Base-by-base conservation (phyloP, 2,113 vertebrate species). In the Oxygymnocypris stewartii region DNA sequence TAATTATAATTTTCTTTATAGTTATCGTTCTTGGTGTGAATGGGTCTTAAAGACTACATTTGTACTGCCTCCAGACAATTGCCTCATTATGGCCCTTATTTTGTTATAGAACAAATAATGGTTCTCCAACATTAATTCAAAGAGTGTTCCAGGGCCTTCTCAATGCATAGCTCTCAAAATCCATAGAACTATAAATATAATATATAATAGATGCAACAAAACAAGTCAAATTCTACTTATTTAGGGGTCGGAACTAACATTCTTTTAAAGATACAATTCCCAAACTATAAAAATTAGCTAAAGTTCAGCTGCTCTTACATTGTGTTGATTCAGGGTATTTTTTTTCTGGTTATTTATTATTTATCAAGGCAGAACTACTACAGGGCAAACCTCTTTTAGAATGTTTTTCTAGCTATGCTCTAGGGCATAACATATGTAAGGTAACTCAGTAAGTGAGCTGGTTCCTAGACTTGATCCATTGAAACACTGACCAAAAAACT, bases 311-410 rank as follows among this genome's bases (percentile, higher is more conserved):
- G 75, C 75, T 20, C n/a, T 78, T 54, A 28, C 14, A 54, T 20
- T 20, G 4, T 78, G 76, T 78, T 54, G 76, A 78, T 57, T 78
- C 18, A 78, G 28, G 28, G 76, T 28, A 35, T 51, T 54, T 78
- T 77, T n/a, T 49, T 76, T 8, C 12, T 51, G 44, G 13, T 51
- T 51, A 77, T 49, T 77, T 49, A 51, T 77, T 77, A 51, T 77
- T 75, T 25, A 44, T 14, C 75, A 44, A 51, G 44, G 25, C 25
- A 18, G n/a, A 77, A 49, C 25, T 35, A 54, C 49, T 54, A 16
- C 28, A 31, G 47, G 47, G 25, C 75, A 78, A 75, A 49, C 1
- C 12, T 23, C 40, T 76, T 25, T 76, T 76, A 49, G 12, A 76
- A 8, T 42, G 73, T 76, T 49, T 75, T 42, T 76, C 42, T n/a